Conservation (phyloP, 2,888 invertebrate genomes). For the Rhodophaea formosa region DNA sequence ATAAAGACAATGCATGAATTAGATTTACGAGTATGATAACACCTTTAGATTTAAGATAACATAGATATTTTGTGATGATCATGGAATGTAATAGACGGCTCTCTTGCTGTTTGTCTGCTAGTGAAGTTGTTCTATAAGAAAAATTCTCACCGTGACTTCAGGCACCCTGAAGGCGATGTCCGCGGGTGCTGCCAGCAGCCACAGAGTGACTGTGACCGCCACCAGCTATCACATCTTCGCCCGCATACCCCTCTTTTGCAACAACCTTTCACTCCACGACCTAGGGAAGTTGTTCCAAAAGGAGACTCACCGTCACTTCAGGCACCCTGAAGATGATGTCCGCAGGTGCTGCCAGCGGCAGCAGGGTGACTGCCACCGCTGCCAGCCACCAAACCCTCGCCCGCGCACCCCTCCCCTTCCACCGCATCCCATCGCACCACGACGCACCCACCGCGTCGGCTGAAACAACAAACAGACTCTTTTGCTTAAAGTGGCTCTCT, state of each 20-base stretch:
- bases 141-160: conserved; percentile 60
- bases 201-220: conserved; percentile 38
- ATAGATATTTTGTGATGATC: no score
- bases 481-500: background rate
- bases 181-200: conserved; percentile 32
- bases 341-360: conserved; percentile 32
- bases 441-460: conserved; percentile 19
- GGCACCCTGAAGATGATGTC: conserved; percentile 73
- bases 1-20: no score
- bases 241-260: conserved; percentile 28
- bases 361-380: conserved; percentile 38
- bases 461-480: conserved; percentile 17
- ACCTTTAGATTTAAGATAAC: no score
- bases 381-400: conserved; percentile 30
- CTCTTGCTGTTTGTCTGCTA: no score
- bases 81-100: no score
- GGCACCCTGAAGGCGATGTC: conserved; percentile 73
- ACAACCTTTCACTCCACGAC: no score
- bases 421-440: conserved; percentile 37
- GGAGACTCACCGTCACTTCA: conserved; percentile 68
- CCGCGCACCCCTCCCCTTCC: conserved; percentile 29
- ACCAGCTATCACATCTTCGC: conserved; percentile 28
- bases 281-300: no score
- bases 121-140: no score
- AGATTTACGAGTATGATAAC: no score